phyloP scores from a whole-genome alignment of 2,888 invertebrate genomes.

The Barypeithes pellucidus region DNA sequence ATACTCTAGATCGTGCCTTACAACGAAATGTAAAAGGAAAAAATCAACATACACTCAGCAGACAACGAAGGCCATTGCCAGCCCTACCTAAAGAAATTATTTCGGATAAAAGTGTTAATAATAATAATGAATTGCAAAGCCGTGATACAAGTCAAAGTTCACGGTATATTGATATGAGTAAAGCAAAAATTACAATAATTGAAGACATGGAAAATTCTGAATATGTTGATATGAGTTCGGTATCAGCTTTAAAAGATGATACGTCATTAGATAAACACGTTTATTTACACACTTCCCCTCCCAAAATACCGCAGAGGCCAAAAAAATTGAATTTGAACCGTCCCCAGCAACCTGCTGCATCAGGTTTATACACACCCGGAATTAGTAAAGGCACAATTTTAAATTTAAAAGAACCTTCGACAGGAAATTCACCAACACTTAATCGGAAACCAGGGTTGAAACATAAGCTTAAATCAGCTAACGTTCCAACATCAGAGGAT shows the following conservation, averaged over 20 bases:
- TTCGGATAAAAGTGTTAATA: too few relatives aligned
- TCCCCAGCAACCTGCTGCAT: too few relatives aligned
- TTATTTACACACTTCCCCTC: too few relatives aligned
- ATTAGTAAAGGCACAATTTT: too few relatives aligned
- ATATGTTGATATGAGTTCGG: slow-evolving; percentile 14
- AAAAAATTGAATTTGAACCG: too few relatives aligned
- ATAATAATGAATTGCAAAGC: too few relatives aligned
- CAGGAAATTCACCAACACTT: neutral
- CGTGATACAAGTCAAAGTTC: neutral
- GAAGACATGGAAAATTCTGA: slow-evolving; percentile 5
- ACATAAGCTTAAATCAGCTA: neutral
- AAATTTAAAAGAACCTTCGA: neutral
- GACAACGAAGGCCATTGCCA: neutral
- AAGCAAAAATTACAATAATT: neutral
- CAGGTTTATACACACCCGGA: too few relatives aligned
- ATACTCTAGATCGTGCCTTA: too few relatives aligned
- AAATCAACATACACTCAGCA: too few relatives aligned
- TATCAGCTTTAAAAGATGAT: neutral
- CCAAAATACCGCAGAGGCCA: neutral
- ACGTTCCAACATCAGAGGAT: neutral
- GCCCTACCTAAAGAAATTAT: neutral
- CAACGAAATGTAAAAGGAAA: too few relatives aligned
- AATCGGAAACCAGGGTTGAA: neutral
- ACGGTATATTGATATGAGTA: neutral
- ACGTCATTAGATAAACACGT: too few relatives aligned